A percentile compares a stretch with the other conserved stretches of the same genome.
These are phyloP conservation scores for Megalurothrips usitatus DNA, from an alignment of 2,888 invertebrate species.

Conservation along the genomic window DNA sequence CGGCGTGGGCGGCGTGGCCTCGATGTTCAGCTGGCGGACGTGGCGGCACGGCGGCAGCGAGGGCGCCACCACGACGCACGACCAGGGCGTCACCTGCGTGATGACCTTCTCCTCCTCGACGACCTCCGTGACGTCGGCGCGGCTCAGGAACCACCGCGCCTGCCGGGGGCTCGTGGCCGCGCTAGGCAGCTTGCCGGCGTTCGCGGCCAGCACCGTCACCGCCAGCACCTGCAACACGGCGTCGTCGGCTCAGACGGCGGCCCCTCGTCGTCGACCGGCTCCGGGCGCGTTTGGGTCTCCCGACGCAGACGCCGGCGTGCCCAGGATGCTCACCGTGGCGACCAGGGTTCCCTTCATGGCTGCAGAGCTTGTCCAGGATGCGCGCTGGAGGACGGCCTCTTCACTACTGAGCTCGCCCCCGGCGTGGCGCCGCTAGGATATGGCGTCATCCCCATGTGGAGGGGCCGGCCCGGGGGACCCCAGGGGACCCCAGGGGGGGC, in stretches of 20 bases:
- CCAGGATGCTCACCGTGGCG: background rate
- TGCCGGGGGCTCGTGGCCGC: slow-evolving; percentile 10
- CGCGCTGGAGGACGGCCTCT: background rate
- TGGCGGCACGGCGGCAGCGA: slow-evolving; percentile 46
- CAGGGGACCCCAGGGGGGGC: background rate
- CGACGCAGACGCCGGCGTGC: background rate
- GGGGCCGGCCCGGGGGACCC: background rate
- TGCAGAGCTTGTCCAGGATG: background rate
- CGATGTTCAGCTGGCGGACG: slow-evolving; percentile 42
- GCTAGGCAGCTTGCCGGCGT: background rate
- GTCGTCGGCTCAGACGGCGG: background rate
- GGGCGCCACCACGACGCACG: slow-evolving; percentile 46
- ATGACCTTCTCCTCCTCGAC: slow-evolving; percentile 42
- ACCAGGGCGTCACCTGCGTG: slow-evolving; percentile 45
- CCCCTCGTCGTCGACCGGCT: background rate
- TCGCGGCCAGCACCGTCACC: background rate
- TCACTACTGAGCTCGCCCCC: background rate
- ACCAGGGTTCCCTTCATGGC: background rate
- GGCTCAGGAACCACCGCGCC: slow-evolving; percentile 18
- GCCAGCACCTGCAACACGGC: background rate
- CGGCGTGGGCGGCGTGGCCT: slow-evolving; percentile 34
- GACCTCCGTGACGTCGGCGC: slow-evolving; percentile 41
- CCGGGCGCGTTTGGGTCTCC: background rate
- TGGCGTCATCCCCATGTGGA: slow-evolving; percentile 17
- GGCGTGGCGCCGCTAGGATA: background rate